Evolutionary conservation across 2,888 invertebrate species (phyloP).

Genomic region (Lasioglossum pauxillum): DNA sequence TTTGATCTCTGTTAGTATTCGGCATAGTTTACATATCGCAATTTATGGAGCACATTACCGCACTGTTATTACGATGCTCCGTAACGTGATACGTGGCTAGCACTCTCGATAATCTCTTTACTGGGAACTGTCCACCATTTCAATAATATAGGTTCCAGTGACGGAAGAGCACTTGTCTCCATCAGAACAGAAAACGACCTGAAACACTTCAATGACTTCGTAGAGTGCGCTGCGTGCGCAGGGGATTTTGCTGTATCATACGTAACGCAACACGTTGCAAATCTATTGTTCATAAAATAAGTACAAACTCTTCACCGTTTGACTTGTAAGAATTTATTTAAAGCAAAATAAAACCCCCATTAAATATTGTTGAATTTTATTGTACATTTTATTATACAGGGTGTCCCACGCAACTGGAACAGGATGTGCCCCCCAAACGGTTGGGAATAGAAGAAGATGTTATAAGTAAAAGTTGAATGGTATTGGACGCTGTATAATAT

Average conservation of each 20-base stretch:
- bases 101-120: conserved; percentile 8
- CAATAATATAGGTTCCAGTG: not conserved
- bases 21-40: not conserved
- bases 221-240: not conserved
- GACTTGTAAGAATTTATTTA: not conserved
- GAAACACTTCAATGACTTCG: not conserved
- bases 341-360: not conserved
- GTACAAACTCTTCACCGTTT: not conserved
- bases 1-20: not conserved
- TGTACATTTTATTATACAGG: not conserved
- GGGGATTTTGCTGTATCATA: not conserved
- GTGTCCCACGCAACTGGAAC: too few species aligned
- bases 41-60: not conserved
- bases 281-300: not conserved
- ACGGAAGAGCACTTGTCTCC: conserved; percentile 6
- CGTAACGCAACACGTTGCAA: not conserved
- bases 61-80: not conserved
- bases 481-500: too few species aligned
- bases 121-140: not conserved
- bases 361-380: not conserved
- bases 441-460: too few species aligned
- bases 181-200: not conserved
- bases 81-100: not conserved
- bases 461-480: too few species aligned
- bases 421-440: too few species aligned